Evolutionary conservation across 2,888 invertebrate species (phyloP).

Genomic region (Eremobia ochroleuca): DNA sequence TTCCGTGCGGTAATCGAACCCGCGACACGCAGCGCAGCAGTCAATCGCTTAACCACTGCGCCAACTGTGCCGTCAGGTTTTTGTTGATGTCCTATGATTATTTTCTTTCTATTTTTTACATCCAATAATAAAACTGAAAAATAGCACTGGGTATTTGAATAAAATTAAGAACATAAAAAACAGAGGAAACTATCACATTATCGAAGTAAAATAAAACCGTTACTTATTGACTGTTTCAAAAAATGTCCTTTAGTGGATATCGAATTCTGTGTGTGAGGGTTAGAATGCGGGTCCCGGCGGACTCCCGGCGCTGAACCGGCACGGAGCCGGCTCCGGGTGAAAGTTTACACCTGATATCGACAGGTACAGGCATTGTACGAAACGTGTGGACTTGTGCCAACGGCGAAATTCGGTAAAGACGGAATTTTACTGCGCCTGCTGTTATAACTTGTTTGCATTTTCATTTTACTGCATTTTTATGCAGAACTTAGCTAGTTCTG

Average conservation of each 20-base stretch:
- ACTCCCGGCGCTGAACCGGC: slow-evolving; percentile 57
- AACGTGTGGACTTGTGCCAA: slow-evolving; percentile 55
- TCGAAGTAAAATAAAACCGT: slow-evolving; percentile 10
- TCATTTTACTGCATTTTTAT: not conserved
- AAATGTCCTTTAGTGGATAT: slow-evolving; percentile 34
- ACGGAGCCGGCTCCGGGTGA: slow-evolving; percentile 70
- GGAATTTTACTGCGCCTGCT: not conserved
- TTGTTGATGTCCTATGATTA: no score
- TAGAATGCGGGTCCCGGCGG: slow-evolving; percentile 48
- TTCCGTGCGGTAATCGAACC: no score
- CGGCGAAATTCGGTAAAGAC: not conserved
- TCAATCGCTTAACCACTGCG: no score
- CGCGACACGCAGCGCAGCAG: no score
- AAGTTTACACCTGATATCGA: slow-evolving; percentile 86
- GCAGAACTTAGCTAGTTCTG: not conserved
- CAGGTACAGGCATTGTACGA: slow-evolving; percentile 64
- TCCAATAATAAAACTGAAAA: not conserved
- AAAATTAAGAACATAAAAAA: not conserved
- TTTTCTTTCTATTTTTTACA: no score
- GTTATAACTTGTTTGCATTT: not conserved
- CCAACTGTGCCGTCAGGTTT: no score
- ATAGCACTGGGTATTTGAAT: not conserved
- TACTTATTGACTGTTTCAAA: slow-evolving; percentile 8
- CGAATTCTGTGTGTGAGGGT: slow-evolving; percentile 56
- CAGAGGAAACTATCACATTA: not conserved